Base-by-base conservation (phyloP, 30 jellyfish, hydroid and myxozoan genomes). In the Hydractinia echinata region DNA sequence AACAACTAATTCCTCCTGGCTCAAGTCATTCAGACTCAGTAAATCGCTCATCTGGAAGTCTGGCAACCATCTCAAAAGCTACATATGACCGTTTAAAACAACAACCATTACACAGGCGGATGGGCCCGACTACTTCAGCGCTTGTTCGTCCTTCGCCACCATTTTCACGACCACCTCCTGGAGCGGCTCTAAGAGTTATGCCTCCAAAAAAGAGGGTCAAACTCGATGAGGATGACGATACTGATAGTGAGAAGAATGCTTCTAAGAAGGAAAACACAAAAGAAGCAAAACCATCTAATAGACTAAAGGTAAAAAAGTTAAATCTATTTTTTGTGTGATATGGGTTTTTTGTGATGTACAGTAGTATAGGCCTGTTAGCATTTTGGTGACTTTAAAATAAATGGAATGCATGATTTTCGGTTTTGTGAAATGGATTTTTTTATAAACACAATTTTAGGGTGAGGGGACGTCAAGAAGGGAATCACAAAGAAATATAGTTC, bases 151-250 rank as follows among this genome's bases (percentile, higher is more conserved):
- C 94, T 54, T 89, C 94, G 4, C 88, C 94, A 15, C 96, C 88
- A 62, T 89, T 88, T 83, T 89, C 94, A 51, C 84, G 86, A 87
- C 95, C 96, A 49, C 95, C 96, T 74, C 97, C 97, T 3, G 97
- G 97, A 9, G 97, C 97, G 4, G 97, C 97, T n/a, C 79, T 91
- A 10, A 58, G 96, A 61, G 97, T 91, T 5, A 91, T 91, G 97
- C 97, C 97, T 13, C 97, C 97, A 5, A 86, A 86, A 79, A 91
- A 91, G 74, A 62, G 97, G 56, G 81, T 89, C 18, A 91, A 91
- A 81, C 81, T 91, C 16, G 95, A 91, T 62, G 95, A 87, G 5
- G 89, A 85, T 69, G 84, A 68, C 13, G 79, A 72, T 74, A 95
- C 72, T 49, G 81, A 55, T 64, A 8, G 18, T 58, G 69, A 58